These are phyloP conservation scores for Agonum fuliginosum DNA, from an alignment of 2,888 invertebrate genomes.

Conservation along the genomic window DNA sequence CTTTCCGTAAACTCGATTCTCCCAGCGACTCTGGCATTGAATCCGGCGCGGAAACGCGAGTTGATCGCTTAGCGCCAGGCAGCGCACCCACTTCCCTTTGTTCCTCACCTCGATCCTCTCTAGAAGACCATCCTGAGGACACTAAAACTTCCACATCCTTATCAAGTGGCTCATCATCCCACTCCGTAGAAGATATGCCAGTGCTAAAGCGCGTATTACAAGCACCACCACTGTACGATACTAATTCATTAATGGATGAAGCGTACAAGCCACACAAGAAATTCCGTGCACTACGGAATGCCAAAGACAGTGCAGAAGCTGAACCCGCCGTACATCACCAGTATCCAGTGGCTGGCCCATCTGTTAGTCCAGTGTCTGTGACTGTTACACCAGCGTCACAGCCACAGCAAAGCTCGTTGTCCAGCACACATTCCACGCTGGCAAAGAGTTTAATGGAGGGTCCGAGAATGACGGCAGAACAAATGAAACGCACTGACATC, in stretches of 20 bases:
- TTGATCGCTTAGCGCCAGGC: slow-evolving; percentile 75
- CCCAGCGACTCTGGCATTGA: slow-evolving; percentile 96
- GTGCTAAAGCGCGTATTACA: slow-evolving; percentile 93
- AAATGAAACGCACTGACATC: slow-evolving; percentile 92
- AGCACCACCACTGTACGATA: slow-evolving; percentile 93
- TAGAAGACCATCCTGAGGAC: slow-evolving; percentile 85
- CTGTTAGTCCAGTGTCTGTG: slow-evolving; percentile 69
- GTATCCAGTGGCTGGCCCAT: slow-evolving; percentile 73
- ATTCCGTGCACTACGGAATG: slow-evolving; percentile 86
- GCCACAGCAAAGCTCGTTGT: slow-evolving; percentile 77
- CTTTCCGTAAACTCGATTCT: slow-evolving; percentile 90
- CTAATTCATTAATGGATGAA: slow-evolving; percentile 93
- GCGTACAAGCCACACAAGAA: slow-evolving; percentile 97
- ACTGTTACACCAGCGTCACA: slow-evolving; percentile 63
- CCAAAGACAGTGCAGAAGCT: slow-evolving; percentile 87
- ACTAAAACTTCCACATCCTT: slow-evolving; percentile 52
- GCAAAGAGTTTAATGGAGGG: slow-evolving; percentile 94
- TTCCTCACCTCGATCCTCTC: slow-evolving; percentile 89
- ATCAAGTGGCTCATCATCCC: slow-evolving; percentile 66
- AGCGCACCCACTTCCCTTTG: slow-evolving; percentile 84
- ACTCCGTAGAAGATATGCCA: slow-evolving; percentile 91
- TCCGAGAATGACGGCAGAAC: slow-evolving; percentile 95
- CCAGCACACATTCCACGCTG: slow-evolving; percentile 91
- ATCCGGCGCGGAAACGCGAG: slow-evolving; percentile 87
- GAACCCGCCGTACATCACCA: slow-evolving; percentile 73